These are phyloP conservation scores for Pectinophora gossypiella DNA, from an alignment of 1,140 invertebrate genomes.

Conservation along the genomic window DNA sequence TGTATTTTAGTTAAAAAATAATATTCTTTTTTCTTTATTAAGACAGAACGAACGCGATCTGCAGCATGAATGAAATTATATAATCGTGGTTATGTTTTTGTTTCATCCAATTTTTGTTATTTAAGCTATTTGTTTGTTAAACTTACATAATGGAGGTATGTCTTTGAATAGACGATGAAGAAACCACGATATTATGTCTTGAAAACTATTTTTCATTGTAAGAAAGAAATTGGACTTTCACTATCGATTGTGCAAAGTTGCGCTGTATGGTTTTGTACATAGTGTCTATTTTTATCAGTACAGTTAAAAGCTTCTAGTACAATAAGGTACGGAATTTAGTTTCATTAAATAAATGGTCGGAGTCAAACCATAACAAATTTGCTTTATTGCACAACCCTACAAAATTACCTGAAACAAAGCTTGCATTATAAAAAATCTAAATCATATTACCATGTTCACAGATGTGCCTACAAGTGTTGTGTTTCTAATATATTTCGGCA, in stretches of 20 bases:
- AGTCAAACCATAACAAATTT: no score
- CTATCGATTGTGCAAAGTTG: not conserved
- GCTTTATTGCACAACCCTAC: no score
- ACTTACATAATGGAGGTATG: not conserved
- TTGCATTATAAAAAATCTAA: no score
- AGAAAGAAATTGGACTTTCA: not conserved
- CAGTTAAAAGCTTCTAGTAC: conserved; percentile 18
- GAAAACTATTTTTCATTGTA: not conserved
- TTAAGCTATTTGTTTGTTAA: not conserved
- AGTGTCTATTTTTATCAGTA: conserved; percentile 10
- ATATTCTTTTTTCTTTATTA: not conserved
- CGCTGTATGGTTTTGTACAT: conserved; percentile 13
- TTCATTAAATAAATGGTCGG: conserved; percentile 34
- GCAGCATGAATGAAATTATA: not conserved
- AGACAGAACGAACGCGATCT: not conserved
- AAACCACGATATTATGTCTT: no score
- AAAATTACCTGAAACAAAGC: no score
- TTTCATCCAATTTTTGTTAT: not conserved
- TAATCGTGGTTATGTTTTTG: not conserved
- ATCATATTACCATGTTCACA: no score
- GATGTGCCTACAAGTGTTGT: no score
- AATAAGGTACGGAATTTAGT: conserved; percentile 36
- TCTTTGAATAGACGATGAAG: no score
- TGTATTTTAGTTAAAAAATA: not conserved
- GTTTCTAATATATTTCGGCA: no score